phyloP scores from a whole-genome alignment of 2,113 vertebrate species.

The Oreochromis tanganicae region DNA sequence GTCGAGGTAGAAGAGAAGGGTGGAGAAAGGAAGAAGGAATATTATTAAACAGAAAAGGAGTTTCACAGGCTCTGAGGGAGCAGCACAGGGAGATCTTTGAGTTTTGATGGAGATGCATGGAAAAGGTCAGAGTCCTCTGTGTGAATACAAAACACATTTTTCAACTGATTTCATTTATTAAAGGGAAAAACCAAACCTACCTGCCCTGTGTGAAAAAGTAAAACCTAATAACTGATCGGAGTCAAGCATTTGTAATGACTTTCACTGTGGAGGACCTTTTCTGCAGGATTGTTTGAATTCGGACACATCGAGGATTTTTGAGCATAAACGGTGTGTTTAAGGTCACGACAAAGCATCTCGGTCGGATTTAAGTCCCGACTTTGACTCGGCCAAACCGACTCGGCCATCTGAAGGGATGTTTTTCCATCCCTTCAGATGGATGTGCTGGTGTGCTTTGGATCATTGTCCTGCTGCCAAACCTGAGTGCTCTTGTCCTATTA shows the following conservation, averaged over 20 bases:
- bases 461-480: rapidly evolving
- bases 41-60: not conserved
- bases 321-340: not conserved
- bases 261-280: rapidly evolving
- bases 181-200: not conserved
- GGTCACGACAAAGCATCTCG: rapidly evolving
- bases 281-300: not conserved
- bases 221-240: not conserved
- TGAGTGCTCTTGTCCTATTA: not conserved
- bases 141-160: not conserved
- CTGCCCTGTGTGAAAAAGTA: not conserved
- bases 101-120: not conserved
- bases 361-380: not conserved
- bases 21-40: not conserved
- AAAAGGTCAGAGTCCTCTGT: not conserved
- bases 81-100: not conserved
- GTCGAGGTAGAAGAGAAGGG: not conserved
- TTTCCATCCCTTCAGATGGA: not conserved
- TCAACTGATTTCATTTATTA: not conserved
- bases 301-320: too few species aligned
- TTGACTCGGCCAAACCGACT: not conserved
- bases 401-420: not conserved
- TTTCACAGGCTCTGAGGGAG: not conserved
- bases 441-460: not conserved
- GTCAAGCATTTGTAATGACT: not conserved